phyloP scores from a whole-genome alignment of 2,888 invertebrate species.

The Blastobasis lacticolella region DNA sequence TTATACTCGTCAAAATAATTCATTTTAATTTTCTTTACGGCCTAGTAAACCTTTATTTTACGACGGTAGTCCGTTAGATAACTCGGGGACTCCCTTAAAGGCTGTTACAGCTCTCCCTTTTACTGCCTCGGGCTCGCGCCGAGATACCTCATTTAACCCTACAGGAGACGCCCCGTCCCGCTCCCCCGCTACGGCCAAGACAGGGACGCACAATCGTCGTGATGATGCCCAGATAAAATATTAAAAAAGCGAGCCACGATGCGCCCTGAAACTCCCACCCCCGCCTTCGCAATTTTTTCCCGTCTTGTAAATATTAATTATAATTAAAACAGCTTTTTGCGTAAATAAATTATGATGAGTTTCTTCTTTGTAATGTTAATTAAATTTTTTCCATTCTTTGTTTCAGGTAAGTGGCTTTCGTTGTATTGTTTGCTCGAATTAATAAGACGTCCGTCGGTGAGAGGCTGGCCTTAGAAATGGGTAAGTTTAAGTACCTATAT shows the following conservation, averaged over 20 bases:
- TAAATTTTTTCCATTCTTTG: slow-evolving; percentile 57
- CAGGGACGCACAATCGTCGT: slow-evolving; percentile 6
- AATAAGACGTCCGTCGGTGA: slow-evolving; percentile 10
- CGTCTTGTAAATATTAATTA: slow-evolving; percentile 67
- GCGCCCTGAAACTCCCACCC: slow-evolving; percentile 10
- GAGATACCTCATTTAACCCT: background rate
- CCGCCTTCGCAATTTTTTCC: slow-evolving; percentile 26
- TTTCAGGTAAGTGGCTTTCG: slow-evolving; percentile 65
- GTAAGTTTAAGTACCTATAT: too few species aligned
- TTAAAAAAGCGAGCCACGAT: slow-evolving; percentile 1
- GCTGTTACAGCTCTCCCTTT: slow-evolving; percentile 49
- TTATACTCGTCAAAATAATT: slow-evolving; percentile 73
- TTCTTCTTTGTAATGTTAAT: slow-evolving; percentile 63
- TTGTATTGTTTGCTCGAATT: slow-evolving; percentile 32
- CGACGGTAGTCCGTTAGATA: slow-evolving; percentile 62
- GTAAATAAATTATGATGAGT: slow-evolving; percentile 61
- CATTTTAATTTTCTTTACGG: slow-evolving; percentile 75
- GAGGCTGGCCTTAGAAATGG: background rate
- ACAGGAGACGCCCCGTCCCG: slow-evolving; percentile 10
- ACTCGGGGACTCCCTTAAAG: slow-evolving; percentile 65
- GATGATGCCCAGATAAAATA: slow-evolving; percentile 5
- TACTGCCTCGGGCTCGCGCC: slow-evolving; percentile 24
- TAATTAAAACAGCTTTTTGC: slow-evolving; percentile 64
- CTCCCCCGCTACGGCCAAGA: slow-evolving; percentile 5
- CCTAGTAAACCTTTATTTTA: slow-evolving; percentile 74